Evolutionary conservation across 1,140 invertebrate genomes (phyloP), one percentile per base, ranked within the genome.

Genomic region (Diploscapter pachys): DNA sequence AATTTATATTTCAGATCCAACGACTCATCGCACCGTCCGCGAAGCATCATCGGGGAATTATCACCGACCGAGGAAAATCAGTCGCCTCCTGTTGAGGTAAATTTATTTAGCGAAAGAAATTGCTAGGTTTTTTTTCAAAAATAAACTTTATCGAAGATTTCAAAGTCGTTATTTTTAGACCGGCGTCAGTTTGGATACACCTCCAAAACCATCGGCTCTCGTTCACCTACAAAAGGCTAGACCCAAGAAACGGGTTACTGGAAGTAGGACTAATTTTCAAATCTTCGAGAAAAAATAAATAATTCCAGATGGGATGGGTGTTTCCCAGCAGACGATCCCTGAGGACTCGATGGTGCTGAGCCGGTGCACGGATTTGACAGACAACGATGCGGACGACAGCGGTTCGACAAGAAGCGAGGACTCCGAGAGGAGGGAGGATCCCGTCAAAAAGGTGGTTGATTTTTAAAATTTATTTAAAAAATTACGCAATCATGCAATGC

Each of bases 371-470:
- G 31, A 9, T 54, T 53, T 66, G 31, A 64, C 64, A 8, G 73
- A 66, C 50, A 74, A 69, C 65, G 57, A 74, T 67, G 66, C 31
- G 31, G 31, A 67, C 49, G 65, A 78, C 70, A 75, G 73, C 65
- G n/a, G 75, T 63, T 71, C 64, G 63, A 9, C 56, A 5, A 70
- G 54, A 48, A 67, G 79, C 13, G 49, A 80, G 55, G 31, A 80
- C 53, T 50, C 74, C 53, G 76, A 74, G 8, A 55, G 53, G 5
- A 81, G 74, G 62, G 80, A 81, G 50, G 75, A 31, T 31, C 31
- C 31, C 31, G 31, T 80, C 6, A 79, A 79, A 61, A 73, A 78
- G 52, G 71, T 68, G 5, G 2, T 55, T 68, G 48, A 53, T 62
- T 68, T 31, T 52, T 63, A 5, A 51, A 74, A 50, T 51, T 62